Base-by-base conservation (phyloP, 2,113 vertebrate genomes). In the Ifrita kowaldi region DNA sequence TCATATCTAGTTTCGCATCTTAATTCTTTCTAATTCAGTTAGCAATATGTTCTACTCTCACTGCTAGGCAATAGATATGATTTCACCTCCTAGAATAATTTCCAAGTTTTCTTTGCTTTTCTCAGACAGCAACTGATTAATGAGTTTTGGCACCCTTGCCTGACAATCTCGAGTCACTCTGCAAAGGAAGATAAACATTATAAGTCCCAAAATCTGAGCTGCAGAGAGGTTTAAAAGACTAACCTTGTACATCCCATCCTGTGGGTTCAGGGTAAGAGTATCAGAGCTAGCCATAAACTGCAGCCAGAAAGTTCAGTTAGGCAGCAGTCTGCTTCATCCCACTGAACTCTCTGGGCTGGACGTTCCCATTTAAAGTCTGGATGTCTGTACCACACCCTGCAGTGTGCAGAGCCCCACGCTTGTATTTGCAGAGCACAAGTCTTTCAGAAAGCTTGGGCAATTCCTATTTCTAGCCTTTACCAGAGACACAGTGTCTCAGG, bases 1-100 rank as follows among this genome's bases (percentile, higher is more conserved):
- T 80, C 33, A 44, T 75, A 90, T 80, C 53, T 70, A 33, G 20
- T 89, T 96, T 89, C 74, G 80, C 24, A 83, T 94, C 73, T 85
- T 88, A 46, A 55, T 89, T 94, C 47, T 76, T 94, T 94, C 70
- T 92, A 92, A 78, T 88, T 88, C 71, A 68, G 60, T 92, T 93
- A 86, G 35, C 64, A 81, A 8, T 52, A 81, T n/a, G 35, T 84
- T 75, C 30, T 86, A 6, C 17, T 77, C 50, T 94, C 2, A 1
- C 57, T 53, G 32, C 65, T 90, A 35, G 76, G 52, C 37, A 68
- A 47, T 39, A 42, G 37, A 92, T 50, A 69, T 68, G 64, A 63
- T 47, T 95, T 90, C 30, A 84, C 18, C 23, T 87, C 50, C 44
- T 69, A 67, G 27, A 87, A 82, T 60, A 2, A 3, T 69, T 88